A percentile compares a stretch with the other conserved stretches of the same genome.
These are phyloP conservation scores for Ophion ventricosus DNA, from an alignment of 2,888 invertebrate species.

Conservation along the genomic window DNA sequence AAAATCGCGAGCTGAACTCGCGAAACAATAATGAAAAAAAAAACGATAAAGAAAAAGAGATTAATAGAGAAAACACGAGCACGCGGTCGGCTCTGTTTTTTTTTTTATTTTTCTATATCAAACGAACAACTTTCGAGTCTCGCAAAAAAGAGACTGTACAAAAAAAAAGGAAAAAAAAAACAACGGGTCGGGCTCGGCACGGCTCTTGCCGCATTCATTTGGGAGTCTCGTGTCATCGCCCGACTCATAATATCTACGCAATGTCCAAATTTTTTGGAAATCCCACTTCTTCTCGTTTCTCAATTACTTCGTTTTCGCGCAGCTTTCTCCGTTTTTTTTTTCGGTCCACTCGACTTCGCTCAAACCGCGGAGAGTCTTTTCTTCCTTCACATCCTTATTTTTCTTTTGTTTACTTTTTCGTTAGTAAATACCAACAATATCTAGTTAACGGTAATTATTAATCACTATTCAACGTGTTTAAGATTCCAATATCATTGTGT, in stretches of 20 bases:
- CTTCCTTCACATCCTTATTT: neutral
- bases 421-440: constrained; percentile 64
- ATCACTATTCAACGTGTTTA: constrained; percentile 66
- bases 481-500: constrained; percentile 59
- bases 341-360: constrained; percentile 16
- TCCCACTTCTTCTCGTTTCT: constrained; percentile 18
- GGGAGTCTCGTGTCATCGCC: constrained; percentile 26
- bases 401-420: constrained; percentile 28
- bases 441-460: constrained; percentile 60
- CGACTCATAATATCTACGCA: constrained; percentile 39
- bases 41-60: constrained; percentile 26
- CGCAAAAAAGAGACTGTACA: constrained; percentile 30
- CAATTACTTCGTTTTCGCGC: neutral
- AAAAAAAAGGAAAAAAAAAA: constrained; percentile 20
- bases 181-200: constrained; percentile 58
- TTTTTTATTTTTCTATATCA: constrained; percentile 17
- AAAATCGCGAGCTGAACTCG: constrained; percentile 25
- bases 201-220: constrained; percentile 36
- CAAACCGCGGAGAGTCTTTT: constrained; percentile 42
- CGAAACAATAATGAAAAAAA: constrained; percentile 22
- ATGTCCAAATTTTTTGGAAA: constrained; percentile 11
- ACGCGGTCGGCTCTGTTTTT: constrained; percentile 45
- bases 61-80: constrained; percentile 36
- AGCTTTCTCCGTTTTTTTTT: neutral
- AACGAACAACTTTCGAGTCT: constrained; percentile 49